Percentiles rank a stretch among this genome's conserved stretches.
phyloP scores from a whole-genome alignment of 2,888 invertebrate genomes.

The Gisinianus flammeolus region DNA sequence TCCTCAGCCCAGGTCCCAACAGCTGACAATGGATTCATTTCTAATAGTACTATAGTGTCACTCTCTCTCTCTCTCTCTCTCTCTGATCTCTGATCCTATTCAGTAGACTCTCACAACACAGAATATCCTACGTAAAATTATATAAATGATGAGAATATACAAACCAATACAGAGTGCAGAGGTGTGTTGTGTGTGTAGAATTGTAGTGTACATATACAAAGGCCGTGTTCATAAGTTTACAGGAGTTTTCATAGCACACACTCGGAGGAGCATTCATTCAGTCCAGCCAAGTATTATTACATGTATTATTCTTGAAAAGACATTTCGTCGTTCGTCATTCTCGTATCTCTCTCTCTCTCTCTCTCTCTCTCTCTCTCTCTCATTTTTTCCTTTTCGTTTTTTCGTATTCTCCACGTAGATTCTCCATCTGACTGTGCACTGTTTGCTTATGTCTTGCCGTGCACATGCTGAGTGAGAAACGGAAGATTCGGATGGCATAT shows the following conservation, averaged over 20 bases:
- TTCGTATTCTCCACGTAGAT: background rate
- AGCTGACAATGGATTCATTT: slow-evolving; percentile 33
- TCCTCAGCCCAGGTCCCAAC: background rate
- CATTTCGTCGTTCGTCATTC: background rate
- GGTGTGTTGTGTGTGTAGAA: background rate
- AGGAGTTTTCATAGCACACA: background rate
- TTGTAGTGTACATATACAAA: background rate
- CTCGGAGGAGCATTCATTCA: background rate
- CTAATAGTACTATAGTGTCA: background rate
- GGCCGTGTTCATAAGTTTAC: background rate
- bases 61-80: background rate
- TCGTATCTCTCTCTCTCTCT: background rate
- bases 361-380: background rate
- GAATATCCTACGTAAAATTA: too few species aligned
- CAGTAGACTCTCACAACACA: too few species aligned
- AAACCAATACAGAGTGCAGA: background rate
- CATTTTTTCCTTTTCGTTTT: background rate
- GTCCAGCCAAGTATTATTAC: background rate
- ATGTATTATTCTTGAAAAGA: background rate
- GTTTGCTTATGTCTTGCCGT: slow-evolving; percentile 10
- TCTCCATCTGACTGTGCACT: background rate
- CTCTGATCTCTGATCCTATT: background rate
- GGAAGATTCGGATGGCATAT: slow-evolving; percentile 15
- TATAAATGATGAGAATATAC: too few species aligned
- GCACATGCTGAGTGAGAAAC: slow-evolving; percentile 12